Evolutionary conservation across 2,888 invertebrate species (phyloP), one percentile per base, ranked within the genome.

Genomic region (Chalcosyrphus nemorum): DNA sequence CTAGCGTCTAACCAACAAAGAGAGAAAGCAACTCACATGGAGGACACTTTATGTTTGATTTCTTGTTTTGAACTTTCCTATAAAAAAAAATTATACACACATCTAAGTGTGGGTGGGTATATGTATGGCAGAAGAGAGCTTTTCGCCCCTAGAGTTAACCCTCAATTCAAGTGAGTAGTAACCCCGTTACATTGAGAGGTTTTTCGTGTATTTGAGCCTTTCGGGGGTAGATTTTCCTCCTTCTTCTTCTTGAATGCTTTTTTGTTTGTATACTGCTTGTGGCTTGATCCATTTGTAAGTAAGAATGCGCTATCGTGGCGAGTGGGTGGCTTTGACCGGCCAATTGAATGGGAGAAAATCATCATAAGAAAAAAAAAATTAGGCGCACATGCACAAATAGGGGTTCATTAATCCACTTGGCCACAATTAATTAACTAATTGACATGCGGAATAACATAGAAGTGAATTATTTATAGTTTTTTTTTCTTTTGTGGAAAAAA

Each of bases 401-500:
- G 21, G n/a, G 15, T 56, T 56, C 47, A 21, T 35, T 59, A 35
- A 24, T 66, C 29, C 50, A 59, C 52, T 77, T 65, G 77, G 45
- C 59, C 43, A 24, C 71, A 24, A 57, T 71, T 81, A 65, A 71
- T 77, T 38, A 77, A 32, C 65, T 81, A 81, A 81, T 77, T 81
- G 71, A 35, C 56, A 11, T 5, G n/a, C 2, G 35, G 13, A 35
- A 57, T 35, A 19, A 13, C 43, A 24, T 6, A 6, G 4, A 21
- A 11, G 2, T 21, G 21, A 9, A 7, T 38, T 38, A 38, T 24
- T 50, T 4, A 24, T 21, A 32, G 11, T 13, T 4, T 7, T 41
- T 32, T 54, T 7, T 24, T 3, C 3, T 41, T 32, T 54, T 7
- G 24, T 24, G 4, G 24, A 45, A 19, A 65, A 17, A 47, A 17